Conservation (phyloP, 2,888 invertebrate species). For the Ganaspis brasiliensis region DNA sequence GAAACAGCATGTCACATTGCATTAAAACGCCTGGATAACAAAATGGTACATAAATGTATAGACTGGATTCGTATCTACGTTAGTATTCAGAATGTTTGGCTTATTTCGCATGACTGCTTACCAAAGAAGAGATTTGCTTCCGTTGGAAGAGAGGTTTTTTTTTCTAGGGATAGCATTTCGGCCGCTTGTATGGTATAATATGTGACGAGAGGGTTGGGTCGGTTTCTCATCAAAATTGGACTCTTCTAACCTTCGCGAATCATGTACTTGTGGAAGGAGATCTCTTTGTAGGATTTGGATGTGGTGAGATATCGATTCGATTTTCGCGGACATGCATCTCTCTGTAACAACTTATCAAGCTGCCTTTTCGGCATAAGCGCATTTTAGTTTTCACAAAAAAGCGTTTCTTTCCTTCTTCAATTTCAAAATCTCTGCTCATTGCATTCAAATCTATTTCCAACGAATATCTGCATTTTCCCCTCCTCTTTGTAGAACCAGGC, state of each 20-base stretch:
- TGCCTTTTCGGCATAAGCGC: slow-evolving; percentile 47
- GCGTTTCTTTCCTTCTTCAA: slow-evolving; percentile 3
- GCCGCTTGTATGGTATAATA: slow-evolving; percentile 69
- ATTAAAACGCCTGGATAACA: slow-evolving; percentile 51
- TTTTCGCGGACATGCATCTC: slow-evolving; percentile 63
- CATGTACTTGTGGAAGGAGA: slow-evolving; percentile 58
- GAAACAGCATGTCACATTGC: slow-evolving; percentile 47
- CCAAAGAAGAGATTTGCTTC: slow-evolving; percentile 80
- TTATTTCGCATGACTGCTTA: slow-evolving; percentile 79
- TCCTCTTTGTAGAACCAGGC: too few relatives aligned
- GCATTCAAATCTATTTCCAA: neutral
- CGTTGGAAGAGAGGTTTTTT: slow-evolving; percentile 73
- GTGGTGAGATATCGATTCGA: slow-evolving; percentile 74
- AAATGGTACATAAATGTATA: slow-evolving; percentile 59
- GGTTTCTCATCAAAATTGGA: slow-evolving; percentile 79
- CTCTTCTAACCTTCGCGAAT: slow-evolving; percentile 66
- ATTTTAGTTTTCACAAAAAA: slow-evolving; percentile 29
- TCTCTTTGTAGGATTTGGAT: slow-evolving; percentile 78
- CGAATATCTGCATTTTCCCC: neutral
- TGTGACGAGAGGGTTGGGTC: slow-evolving; percentile 76
- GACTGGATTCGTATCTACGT: slow-evolving; percentile 72
- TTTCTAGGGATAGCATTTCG: slow-evolving; percentile 66
- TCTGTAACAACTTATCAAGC: slow-evolving; percentile 58
- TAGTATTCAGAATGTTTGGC: slow-evolving; percentile 79
- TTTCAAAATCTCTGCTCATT: neutral